phyloP scores from a whole-genome alignment of 2,888 invertebrate species.

The Athalia rosae region DNA sequence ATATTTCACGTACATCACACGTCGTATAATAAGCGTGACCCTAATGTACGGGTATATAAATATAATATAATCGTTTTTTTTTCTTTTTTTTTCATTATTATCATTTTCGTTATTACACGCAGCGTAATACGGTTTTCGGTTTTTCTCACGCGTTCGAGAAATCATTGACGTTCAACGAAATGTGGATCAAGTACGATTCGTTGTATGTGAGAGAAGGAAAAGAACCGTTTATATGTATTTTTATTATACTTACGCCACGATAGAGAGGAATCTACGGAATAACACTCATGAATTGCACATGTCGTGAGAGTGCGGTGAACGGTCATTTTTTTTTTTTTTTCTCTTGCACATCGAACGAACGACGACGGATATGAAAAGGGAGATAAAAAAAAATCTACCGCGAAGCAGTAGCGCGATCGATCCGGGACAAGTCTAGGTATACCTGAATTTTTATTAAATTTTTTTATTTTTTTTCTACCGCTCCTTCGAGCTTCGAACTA shows the following conservation, averaged over 20 bases:
- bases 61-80: background rate
- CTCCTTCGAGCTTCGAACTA: too few relatives aligned
- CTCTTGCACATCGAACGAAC: too few relatives aligned
- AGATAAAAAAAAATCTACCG: too few relatives aligned
- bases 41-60: constrained; percentile 13
- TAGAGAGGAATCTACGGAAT: background rate
- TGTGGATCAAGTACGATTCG: background rate
- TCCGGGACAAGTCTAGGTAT: too few relatives aligned
- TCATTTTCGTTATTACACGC: background rate
- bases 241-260: background rate
- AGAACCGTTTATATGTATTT: too few relatives aligned
- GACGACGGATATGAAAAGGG: too few relatives aligned
- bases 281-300: too few relatives aligned
- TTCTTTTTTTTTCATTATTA: background rate
- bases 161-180: background rate
- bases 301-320: too few relatives aligned
- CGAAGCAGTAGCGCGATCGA: too few relatives aligned
- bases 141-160: constrained; percentile 27
- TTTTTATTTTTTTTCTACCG: background rate
- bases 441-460: background rate
- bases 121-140: constrained; percentile 2
- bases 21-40: constrained; percentile 32
- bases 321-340: too few relatives aligned
- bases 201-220: background rate
- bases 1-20: background rate